Evolutionary conservation across 1,140 invertebrate genomes (phyloP).

Genomic region (Geopemphigus sp.): DNA sequence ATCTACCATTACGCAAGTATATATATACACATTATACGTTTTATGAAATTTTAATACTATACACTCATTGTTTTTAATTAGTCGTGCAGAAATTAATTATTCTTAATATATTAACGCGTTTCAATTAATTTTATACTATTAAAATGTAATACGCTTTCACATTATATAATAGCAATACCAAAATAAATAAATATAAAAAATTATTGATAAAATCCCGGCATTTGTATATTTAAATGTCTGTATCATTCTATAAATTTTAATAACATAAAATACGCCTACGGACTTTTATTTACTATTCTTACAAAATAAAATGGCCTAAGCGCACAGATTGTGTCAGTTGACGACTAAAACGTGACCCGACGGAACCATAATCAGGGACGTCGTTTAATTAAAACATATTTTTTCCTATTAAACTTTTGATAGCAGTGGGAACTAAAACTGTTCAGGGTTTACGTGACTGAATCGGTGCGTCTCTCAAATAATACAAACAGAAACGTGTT

Average conservation of each 20-base stretch:
- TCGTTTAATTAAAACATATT: slow-evolving; percentile 30
- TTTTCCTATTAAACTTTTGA: slow-evolving; percentile 27
- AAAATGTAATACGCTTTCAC: no score
- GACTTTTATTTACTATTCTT: slow-evolving; percentile 2
- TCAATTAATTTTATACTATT: no score
- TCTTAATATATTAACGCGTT: no score
- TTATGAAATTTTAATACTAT: no score
- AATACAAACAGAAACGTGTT: slow-evolving; percentile 7
- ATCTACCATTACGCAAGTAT: no score
- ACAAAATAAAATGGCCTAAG: background rate
- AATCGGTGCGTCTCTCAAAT: background rate
- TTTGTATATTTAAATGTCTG: no score
- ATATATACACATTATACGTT: no score
- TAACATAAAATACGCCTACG: background rate
- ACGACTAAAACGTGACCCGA: slow-evolving; percentile 1
- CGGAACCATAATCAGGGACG: background rate
- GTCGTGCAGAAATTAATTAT: no score
- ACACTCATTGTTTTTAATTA: no score
- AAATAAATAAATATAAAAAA: no score
- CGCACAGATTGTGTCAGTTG: slow-evolving; percentile 6
- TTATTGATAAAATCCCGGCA: no score
- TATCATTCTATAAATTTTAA: background rate
- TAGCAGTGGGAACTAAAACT: background rate
- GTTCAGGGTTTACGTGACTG: slow-evolving; percentile 14
- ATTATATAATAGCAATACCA: no score